These are phyloP conservation scores for Alethe castanea DNA, from an alignment of 2,113 vertebrate genomes.

Conservation along the genomic window DNA sequence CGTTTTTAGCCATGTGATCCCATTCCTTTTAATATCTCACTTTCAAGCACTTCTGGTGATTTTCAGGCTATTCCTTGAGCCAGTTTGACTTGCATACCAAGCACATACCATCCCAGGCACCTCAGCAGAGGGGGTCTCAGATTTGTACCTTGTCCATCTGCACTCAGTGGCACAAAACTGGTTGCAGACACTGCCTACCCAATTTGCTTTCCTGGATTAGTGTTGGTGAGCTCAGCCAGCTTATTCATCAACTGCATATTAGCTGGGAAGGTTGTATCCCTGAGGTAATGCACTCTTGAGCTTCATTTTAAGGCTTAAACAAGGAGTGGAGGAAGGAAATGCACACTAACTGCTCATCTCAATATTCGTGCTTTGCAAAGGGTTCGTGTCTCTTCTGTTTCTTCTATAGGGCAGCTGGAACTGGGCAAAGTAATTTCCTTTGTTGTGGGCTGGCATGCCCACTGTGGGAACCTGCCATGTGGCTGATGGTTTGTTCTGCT, in stretches of 20 bases:
- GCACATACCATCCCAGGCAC: background rate
- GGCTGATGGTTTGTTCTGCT: background rate
- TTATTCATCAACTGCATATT: fast-evolving
- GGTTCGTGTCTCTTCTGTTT: background rate
- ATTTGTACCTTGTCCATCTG: background rate
- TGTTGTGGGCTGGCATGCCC: background rate
- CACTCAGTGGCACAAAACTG: background rate
- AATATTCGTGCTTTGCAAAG: background rate
- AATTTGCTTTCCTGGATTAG: fast-evolving
- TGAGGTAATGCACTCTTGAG: background rate
- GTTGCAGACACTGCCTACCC: background rate
- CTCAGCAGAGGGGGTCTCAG: background rate
- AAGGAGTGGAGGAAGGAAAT: background rate
- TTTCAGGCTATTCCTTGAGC: background rate
- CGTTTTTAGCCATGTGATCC: background rate
- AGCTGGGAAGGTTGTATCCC: background rate
- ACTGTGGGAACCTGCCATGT: background rate
- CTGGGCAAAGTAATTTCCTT: background rate
- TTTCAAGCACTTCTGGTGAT: background rate
- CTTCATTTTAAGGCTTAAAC: background rate
- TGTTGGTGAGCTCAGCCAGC: background rate
- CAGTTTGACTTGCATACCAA: background rate
- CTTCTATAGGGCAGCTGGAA: background rate
- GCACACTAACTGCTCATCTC: background rate
- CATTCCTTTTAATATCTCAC: background rate